Conservation (phyloP, 2,797 vertebrate species). For the Eremophila alpestris region DNA sequence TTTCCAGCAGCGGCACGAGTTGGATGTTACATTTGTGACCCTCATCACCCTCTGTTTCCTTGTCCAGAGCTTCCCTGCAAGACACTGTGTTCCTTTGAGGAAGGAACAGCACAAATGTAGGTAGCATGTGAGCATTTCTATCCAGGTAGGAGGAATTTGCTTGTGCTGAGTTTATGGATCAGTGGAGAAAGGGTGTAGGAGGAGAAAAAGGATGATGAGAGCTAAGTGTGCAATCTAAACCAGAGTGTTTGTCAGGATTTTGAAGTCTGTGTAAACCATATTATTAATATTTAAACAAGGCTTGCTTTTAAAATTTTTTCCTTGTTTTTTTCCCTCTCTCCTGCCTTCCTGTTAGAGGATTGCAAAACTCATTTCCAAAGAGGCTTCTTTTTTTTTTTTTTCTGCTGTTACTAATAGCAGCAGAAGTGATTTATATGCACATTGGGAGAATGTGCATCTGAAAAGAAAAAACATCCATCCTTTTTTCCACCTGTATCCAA, state of each 20-base stretch:
- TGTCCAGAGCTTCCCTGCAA: neutral
- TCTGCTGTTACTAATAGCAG: constrained; percentile 40
- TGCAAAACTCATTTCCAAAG: constrained; percentile 42
- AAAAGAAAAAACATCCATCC: neutral
- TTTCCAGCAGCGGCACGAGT: neutral
- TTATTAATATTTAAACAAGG: constrained; percentile 16
- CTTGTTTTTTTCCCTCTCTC: neutral
- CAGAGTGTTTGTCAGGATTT: constrained; percentile 4
- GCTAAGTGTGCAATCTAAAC: neutral
- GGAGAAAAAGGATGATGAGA: constrained; percentile 5
- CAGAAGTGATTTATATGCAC: constrained; percentile 17
- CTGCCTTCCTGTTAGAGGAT: neutral
- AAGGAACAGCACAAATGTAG: neutral
- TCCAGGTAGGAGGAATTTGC: neutral
- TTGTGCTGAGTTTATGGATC: neutral
- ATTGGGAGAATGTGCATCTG: neutral
- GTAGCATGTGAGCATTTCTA: neutral
- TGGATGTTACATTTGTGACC: accelerated
- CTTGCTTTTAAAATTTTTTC: neutral
- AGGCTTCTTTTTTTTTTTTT: constrained; percentile 9
- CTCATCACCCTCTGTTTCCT: neutral
- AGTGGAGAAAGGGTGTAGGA: neutral
- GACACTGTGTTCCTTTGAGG: neutral
- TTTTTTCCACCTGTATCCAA: constrained; percentile 7
- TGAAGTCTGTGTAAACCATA: neutral